Base-by-base conservation (phyloP, 2,888 invertebrate species). In the Acleris sparsana region DNA sequence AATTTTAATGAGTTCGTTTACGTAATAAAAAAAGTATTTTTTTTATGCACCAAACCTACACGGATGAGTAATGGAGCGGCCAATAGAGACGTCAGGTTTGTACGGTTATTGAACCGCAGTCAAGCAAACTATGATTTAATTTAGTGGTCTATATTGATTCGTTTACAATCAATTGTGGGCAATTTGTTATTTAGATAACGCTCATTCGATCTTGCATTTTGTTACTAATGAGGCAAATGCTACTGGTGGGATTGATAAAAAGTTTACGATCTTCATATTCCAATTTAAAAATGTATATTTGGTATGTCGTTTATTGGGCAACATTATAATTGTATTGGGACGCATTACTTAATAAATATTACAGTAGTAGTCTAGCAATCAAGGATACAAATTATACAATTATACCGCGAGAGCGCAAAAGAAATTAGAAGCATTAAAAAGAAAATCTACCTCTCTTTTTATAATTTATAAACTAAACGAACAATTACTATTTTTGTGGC, bases 81-180 rank as follows among this genome's bases (percentile, higher is more conserved):
- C 71, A 69, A 73, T 77, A 71, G 72, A 77, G 72, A 77, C 73
- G 78, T 77, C 71, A 75, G 75, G 72, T 69, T 80, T 76, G 75
- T 72, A 77, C 70, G 72, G 80, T 77, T 77, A 77, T 78, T 83
- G 76, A 76, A 74, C 74, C 68, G 69, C 48, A 62, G 62, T 59
- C 58, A 69, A 61, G 56, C 52, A 56, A 52, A 11, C 18, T 49
- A 44, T 56, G 55, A 60, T 64, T 59, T 25, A 65, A 65, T 56
- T 56, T 25, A 56, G 20, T 53, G 52, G 46, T 52, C 65, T 66
- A 56, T 39, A 62, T 66, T 60, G 55, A 51, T 51, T 51, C 25
- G 49, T 29, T 44, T 56, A 46, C 44, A 66, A 61, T 61, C 20
- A 66, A 66, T 66, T 66, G 61, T 56, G 7, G 55, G 46, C 61